phyloP scores from a whole-genome alignment of 2,888 invertebrate species.

The Eilema griseolum region DNA sequence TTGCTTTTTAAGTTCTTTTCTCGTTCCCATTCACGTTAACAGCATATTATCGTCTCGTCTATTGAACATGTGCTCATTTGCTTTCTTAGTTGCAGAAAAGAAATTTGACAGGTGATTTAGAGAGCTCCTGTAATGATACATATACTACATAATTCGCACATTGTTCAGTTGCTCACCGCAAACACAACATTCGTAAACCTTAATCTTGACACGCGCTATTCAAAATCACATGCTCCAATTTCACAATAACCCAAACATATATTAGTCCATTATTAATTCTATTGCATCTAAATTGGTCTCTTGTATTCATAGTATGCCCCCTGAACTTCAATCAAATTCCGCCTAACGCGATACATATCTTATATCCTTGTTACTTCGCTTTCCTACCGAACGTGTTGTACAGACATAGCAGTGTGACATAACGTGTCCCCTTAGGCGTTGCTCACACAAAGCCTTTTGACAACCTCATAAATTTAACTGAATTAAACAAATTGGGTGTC shows the following conservation, averaged over 20 bases:
- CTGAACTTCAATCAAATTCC: constrained; percentile 73
- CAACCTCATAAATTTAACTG: constrained; percentile 53
- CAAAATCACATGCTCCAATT: constrained; percentile 20
- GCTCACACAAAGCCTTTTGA: constrained; percentile 67
- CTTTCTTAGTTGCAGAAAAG: too few relatives aligned
- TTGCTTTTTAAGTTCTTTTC: background rate
- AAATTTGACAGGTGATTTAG: background rate
- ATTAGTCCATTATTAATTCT: constrained; percentile 30
- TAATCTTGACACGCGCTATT: constrained; percentile 19
- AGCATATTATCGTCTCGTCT: too few relatives aligned
- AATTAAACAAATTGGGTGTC: constrained; percentile 30
- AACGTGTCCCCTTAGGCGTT: constrained; percentile 79
- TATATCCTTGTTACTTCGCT: constrained; percentile 83
- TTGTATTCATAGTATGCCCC: constrained; percentile 54
- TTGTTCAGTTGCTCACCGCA: constrained; percentile 6
- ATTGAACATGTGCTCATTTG: too few relatives aligned
- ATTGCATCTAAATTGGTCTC: constrained; percentile 42
- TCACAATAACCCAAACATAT: constrained; percentile 23
- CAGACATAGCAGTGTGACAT: constrained; percentile 79
- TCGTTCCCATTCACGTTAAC: too few relatives aligned
- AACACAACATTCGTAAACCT: constrained; percentile 18
- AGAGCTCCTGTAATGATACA: background rate
- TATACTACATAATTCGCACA: background rate
- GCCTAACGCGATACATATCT: constrained; percentile 74
- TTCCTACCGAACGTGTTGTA: constrained; percentile 75